Percentiles rank a stretch among this genome's conserved stretches.
These are phyloP conservation scores for Drymodes brunneopygia DNA, from an alignment of 2,113 vertebrate species.

Conservation along the genomic window DNA sequence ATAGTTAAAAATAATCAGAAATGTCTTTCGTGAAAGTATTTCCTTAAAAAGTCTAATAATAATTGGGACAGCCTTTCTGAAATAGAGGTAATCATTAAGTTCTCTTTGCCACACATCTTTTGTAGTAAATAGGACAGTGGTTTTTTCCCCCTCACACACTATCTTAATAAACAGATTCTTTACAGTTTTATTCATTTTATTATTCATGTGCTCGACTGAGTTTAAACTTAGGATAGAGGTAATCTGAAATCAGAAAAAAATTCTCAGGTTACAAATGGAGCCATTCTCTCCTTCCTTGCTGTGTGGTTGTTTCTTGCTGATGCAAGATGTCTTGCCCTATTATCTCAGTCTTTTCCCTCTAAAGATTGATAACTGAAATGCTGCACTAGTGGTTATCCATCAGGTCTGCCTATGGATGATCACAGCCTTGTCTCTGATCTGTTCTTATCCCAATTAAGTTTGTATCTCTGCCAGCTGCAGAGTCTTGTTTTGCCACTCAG, in stretches of 20 bases:
- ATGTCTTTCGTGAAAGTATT: background rate
- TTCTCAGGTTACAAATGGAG: background rate
- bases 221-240: background rate
- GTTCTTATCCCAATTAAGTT: conserved; percentile 53
- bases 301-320: conserved; percentile 58
- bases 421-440: conserved; percentile 39
- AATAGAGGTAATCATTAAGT: background rate
- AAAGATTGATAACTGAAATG: conserved; percentile 54
- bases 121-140: background rate
- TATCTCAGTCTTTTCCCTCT: conserved; percentile 52
- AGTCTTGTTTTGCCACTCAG: conserved; percentile 29
- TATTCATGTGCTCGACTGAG: background rate
- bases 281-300: conserved; percentile 11
- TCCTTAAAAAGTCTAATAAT: background rate
- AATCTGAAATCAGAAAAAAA: conserved; percentile 1
- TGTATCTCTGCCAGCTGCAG: conserved; percentile 39
- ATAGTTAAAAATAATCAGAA: background rate
- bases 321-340: conserved; percentile 20
- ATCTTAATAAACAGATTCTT: background rate
- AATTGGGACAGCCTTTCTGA: background rate
- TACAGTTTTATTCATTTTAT: background rate
- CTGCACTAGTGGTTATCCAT: conserved; percentile 58
- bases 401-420: conserved; percentile 48
- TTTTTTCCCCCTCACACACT: fast-evolving
- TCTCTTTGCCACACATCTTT: background rate